Percentiles rank a stretch among this genome's conserved stretches.
Evolutionary conservation across 2,113 vertebrate genomes (phyloP).

Genomic region (Nycticebus coucang): DNA sequence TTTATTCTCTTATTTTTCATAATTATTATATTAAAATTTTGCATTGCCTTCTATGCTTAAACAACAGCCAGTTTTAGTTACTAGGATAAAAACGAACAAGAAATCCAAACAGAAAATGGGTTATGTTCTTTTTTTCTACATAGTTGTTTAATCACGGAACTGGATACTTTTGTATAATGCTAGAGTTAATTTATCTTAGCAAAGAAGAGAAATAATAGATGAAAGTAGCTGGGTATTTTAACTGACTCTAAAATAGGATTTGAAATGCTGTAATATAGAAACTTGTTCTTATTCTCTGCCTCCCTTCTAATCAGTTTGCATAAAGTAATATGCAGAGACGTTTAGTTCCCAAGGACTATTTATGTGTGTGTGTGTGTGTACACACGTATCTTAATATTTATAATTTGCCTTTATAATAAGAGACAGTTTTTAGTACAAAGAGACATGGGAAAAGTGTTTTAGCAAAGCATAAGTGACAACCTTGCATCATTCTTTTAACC

Average conservation of each 20-base stretch:
- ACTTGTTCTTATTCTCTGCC: not conserved
- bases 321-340: not conserved
- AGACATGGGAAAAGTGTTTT: not conserved
- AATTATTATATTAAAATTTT: not conserved
- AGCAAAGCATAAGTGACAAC: not conserved
- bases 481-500: not conserved
- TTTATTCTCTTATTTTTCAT: not conserved
- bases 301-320: not conserved
- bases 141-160: not conserved
- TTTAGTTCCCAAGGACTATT: not conserved
- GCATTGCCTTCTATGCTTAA: not conserved
- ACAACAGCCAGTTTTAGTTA: not conserved
- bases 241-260: not conserved
- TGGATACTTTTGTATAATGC: not conserved
- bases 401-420: not conserved
- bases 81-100: not conserved
- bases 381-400: not conserved
- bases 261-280: constrained; percentile 2
- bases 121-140: not conserved
- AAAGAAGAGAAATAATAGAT: not conserved
- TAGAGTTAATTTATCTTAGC: constrained; percentile 1
- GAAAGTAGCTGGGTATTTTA: not conserved
- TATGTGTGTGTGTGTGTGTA: not conserved
- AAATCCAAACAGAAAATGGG: not conserved
- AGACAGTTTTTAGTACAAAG: not conserved